These are phyloP conservation scores for Lochmaea crataegi DNA, from an alignment of 2,888 invertebrate genomes.

Conservation along the genomic window DNA sequence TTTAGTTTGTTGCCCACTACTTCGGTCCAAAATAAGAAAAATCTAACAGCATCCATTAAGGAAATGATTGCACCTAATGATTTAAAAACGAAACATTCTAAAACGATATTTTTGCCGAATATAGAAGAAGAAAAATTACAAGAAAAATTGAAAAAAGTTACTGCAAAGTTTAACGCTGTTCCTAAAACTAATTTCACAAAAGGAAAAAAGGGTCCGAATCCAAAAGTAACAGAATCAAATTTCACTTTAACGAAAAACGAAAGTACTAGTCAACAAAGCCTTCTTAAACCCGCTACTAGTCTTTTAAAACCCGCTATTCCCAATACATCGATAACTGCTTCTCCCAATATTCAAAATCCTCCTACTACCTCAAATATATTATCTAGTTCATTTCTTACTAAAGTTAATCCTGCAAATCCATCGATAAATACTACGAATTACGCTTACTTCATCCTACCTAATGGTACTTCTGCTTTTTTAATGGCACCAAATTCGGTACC, in stretches of 20 bases:
- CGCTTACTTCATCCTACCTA: not conserved
- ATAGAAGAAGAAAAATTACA: slow-evolving; percentile 29
- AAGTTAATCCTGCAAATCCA: not conserved
- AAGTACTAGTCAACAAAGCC: too few relatives aligned
- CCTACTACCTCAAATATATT: not conserved
- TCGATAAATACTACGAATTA: not conserved
- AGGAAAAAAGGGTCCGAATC: not conserved
- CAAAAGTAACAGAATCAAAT: not conserved
- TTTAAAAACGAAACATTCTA: slow-evolving; percentile 30
- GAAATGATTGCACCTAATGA: slow-evolving; percentile 39
- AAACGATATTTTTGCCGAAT: slow-evolving; percentile 39
- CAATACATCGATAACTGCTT: too few relatives aligned
- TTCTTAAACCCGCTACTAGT: not conserved
- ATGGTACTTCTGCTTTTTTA: not conserved
- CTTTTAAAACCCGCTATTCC: not conserved
- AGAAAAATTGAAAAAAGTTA: slow-evolving; percentile 2
- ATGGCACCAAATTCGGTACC: not conserved
- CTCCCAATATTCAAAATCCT: not conserved
- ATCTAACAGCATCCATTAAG: slow-evolving; percentile 36
- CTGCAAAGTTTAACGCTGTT: not conserved
- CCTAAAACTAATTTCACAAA: not conserved
- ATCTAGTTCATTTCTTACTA: not conserved
- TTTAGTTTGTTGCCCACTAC: slow-evolving; percentile 4
- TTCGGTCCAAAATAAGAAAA: slow-evolving; percentile 19
- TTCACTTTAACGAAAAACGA: not conserved